phyloP scores from a whole-genome alignment of 2,113 vertebrate species.

The Pachycephala philippinensis region DNA sequence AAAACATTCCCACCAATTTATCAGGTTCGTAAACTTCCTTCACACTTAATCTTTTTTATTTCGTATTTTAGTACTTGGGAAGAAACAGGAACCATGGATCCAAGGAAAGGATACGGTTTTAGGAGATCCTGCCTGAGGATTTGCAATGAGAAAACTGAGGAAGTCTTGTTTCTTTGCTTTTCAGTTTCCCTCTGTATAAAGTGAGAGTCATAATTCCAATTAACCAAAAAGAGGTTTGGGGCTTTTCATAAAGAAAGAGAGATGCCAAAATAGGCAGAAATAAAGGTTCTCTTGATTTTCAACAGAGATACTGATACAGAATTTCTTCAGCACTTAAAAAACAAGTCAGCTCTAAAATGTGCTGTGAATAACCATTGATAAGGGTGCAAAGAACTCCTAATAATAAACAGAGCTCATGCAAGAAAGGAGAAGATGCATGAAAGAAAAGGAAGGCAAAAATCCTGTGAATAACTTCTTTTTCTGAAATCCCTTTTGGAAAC shows the following conservation, averaged over 20 bases:
- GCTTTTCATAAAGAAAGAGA: background rate
- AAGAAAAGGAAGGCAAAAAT: slow-evolving; percentile 2
- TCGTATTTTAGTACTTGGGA: background rate
- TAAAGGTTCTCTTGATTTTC: background rate
- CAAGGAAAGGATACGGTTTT: background rate
- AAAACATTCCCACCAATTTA: background rate
- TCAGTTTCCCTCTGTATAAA: background rate
- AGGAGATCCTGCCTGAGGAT: background rate
- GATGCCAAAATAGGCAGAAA: background rate
- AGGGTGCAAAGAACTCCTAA: background rate
- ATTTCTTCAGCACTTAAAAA: background rate
- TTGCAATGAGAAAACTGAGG: background rate
- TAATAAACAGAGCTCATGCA: background rate
- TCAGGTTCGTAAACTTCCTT: background rate
- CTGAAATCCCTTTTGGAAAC: background rate
- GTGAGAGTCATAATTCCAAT: background rate
- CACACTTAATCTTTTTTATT: background rate
- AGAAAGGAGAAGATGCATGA: background rate
- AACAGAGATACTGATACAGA: accelerated
- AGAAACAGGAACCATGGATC: background rate
- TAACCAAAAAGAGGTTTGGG: background rate
- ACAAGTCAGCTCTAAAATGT: background rate
- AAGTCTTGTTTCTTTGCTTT: background rate
- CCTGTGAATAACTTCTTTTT: background rate
- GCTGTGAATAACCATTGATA: background rate